Base-by-base conservation (phyloP, 2,797 vertebrate genomes). In the Hozukius guyotensis region DNA sequence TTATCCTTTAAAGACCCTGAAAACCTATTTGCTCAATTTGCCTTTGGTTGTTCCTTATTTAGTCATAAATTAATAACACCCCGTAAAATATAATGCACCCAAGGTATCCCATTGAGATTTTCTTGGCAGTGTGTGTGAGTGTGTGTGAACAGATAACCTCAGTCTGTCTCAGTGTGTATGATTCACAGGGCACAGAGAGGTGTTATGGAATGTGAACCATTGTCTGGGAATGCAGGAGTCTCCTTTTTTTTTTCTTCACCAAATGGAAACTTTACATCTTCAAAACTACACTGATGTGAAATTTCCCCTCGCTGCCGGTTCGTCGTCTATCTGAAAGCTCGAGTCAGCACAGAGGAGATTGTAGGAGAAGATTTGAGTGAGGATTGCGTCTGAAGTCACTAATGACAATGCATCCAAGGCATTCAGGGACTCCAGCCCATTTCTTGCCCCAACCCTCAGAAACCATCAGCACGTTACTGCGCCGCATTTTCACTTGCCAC, bases 181-280 rank as follows among this genome's bases (percentile, higher is more conserved):
- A 95, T 93, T 95, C 94, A 94, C 91, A 88, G 89, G 89, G 84
- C 88, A 90, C 78, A 66, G 77, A 87, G 89, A 92, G 80, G 82
- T 93, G 90, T 94, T 87, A 75, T 87, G 93, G 93, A 95, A 95
- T 95, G 93, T 95, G 89, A 95, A 93, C 94, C 90, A 93, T 94
- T 94, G 95, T 95, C 96, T 96, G 94, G 93, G 95, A 96, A 96
- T 95, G 95, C 88, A 88, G 90, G 88, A 94, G 88, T 93, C 93
- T 95, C 87, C 81, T 84, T 91, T 49, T 52, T 91, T 88, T 52
- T 91, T 92, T 88, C 90, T 84, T 68, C 84, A 87, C 82, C 87
- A 66, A 94, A 89, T 93, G 92, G 94, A 94, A 95, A 95, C 82
- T 92, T 86, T 80, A 63, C 90, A 90, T 90, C 87, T 88, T 81